These are phyloP conservation scores for Tinea pellionella DNA, from an alignment of 2,888 invertebrate genomes.

Conservation along the genomic window DNA sequence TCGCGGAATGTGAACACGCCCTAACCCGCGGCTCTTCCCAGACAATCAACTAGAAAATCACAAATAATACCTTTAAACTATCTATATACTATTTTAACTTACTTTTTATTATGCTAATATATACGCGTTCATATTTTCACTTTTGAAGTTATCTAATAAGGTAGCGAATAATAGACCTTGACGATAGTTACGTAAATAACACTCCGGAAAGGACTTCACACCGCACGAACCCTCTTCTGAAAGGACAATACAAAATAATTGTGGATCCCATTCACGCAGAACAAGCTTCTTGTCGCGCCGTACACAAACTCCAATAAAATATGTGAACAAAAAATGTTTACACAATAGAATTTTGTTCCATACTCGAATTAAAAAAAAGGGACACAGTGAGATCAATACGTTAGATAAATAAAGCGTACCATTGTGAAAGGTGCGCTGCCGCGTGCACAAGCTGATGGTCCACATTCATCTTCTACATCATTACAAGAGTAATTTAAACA, in stretches of 20 bases:
- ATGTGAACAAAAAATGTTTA: slow-evolving; percentile 53
- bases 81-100: slow-evolving; percentile 8
- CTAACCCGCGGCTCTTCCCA: slow-evolving; percentile 23
- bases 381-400: slow-evolving; percentile 48
- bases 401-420: slow-evolving; percentile 50
- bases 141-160: slow-evolving; percentile 18
- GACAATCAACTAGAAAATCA: slow-evolving; percentile 18
- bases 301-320: slow-evolving; percentile 37
- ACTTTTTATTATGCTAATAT: not conserved
- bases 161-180: slow-evolving; percentile 24
- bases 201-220: slow-evolving; percentile 15
- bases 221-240: slow-evolving; percentile 19
- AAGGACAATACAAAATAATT: slow-evolving; percentile 43
- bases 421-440: slow-evolving; percentile 37
- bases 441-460: slow-evolving; percentile 6
- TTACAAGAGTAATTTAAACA: not conserved
- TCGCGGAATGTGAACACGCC: slow-evolving; percentile 32
- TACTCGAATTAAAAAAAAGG: slow-evolving; percentile 29
- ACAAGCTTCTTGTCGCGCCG: slow-evolving; percentile 34
- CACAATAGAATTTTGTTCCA: slow-evolving; percentile 49
- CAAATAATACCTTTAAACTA: slow-evolving; percentile 20
- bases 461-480: not conserved
- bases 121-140: not conserved
- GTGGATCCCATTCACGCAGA: slow-evolving; percentile 39
- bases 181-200: slow-evolving; percentile 29